These are phyloP conservation scores for Plotosus lineatus DNA, from an alignment of 2,113 vertebrate genomes.

Conservation along the genomic window DNA sequence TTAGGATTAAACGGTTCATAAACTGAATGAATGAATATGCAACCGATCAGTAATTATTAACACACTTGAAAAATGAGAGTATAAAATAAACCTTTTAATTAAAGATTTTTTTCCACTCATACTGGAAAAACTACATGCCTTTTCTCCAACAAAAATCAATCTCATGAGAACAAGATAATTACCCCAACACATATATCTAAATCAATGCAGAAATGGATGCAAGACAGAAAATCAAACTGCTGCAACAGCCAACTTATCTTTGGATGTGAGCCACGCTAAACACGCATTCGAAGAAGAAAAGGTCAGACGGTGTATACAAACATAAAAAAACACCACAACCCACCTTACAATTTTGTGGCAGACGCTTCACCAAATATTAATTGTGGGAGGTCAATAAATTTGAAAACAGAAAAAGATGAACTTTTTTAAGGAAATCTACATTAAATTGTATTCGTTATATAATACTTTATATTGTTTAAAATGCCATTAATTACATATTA, in stretches of 20 bases:
- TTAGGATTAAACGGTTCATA: too few species aligned
- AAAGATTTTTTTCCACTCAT: not conserved
- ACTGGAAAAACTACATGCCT: slow-evolving; percentile 1
- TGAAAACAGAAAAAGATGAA: not conserved
- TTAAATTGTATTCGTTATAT: not conserved
- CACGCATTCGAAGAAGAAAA: not conserved
- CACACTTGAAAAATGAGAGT: not conserved
- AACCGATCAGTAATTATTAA: not conserved
- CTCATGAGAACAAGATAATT: slow-evolving; percentile 1
- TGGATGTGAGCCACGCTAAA: not conserved
- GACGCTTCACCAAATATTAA: not conserved
- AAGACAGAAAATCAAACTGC: slow-evolving; percentile 4
- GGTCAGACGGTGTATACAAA: not conserved
- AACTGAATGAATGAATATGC: too few species aligned
- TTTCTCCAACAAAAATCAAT: slow-evolving; percentile 1
- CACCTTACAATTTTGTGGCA: not conserved
- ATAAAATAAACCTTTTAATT: not conserved
- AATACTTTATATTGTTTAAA: not conserved
- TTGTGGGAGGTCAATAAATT: not conserved
- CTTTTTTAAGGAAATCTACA: not conserved
- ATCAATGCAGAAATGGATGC: slow-evolving; percentile 17
- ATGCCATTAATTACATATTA: not conserved
- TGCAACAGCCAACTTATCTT: not conserved
- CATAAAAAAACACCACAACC: not conserved
- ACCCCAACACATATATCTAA: not conserved